Evolutionary conservation across 2,888 invertebrate species (phyloP), one percentile per base, ranked within the genome.

Genomic region (Podotricha telesiphe): DNA sequence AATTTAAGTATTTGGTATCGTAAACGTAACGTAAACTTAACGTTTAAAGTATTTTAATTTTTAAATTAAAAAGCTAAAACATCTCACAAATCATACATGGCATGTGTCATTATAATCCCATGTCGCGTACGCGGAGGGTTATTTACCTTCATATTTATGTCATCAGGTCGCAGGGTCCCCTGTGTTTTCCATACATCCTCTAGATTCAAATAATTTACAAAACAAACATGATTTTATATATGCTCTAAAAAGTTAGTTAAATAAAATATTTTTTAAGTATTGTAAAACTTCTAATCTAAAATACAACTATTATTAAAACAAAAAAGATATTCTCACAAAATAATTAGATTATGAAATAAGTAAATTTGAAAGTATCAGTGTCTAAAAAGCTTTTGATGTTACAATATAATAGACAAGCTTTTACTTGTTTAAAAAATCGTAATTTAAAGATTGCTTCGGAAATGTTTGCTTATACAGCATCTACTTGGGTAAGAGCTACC

Each of bases 121-220:
- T 78, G 75, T 73, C 74, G 71, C 72, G 70, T 68, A 67, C 73
- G 73, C 72, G 69, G 61, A 69, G 80, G 81, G 82, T 79, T 78
- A 80, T 80, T 82, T 81, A 82, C 80, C 82, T 81, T 81, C 82
- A 84, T 87, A 87, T 88, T 89, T 87, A 89, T 86, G 83, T 82
- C 81, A 77, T 74, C 75, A 77, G 81, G 80, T 79, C 78, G 80
- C 74, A 73, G 77, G 82, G 82, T 79, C 80, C 82, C 76, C 75
- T 62, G 75, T 74, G 77, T 73, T 74, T 78, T 78, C 81, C 72
- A 74, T 77, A 77, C 76, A 75, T 73, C 56, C 72, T 79, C 74
- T 69, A 72, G 71, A 71, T 69, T 75, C 73, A 59, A 67, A 74
- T 74, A 73, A 76, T 74, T 74, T 71, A 75, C 63, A 72, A 71